phyloP scores from a whole-genome alignment of 2,113 vertebrate genomes.

The rabbit (Oryctolagus cuniculus) region DNA sequence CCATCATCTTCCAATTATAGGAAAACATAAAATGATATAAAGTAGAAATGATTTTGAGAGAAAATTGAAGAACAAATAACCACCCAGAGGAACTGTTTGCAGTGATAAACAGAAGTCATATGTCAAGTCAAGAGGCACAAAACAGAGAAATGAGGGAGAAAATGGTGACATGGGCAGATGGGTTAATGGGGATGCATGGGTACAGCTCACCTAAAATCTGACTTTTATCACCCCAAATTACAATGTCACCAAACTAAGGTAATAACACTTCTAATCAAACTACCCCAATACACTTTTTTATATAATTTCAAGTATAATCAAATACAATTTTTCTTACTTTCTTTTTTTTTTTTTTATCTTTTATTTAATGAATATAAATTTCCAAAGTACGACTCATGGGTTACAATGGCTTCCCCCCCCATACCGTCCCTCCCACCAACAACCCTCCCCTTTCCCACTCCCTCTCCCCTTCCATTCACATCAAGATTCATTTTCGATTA shows the following conservation, averaged over 20 bases:
- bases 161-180: accelerated
- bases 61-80: background rate
- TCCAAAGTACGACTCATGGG: too few relatives aligned
- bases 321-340: background rate
- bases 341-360: background rate
- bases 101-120: background rate
- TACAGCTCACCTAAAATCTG: background rate
- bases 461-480: too few relatives aligned
- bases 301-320: background rate
- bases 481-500: too few relatives aligned
- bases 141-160: background rate
- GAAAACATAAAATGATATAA: background rate
- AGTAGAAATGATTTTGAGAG: background rate
- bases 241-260: background rate
- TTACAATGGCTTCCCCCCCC: too few relatives aligned
- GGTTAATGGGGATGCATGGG: background rate
- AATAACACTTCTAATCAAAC: background rate
- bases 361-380: too few relatives aligned
- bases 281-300: background rate
- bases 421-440: too few relatives aligned
- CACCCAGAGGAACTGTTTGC: background rate
- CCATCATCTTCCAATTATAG: background rate
- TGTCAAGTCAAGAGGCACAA: background rate
- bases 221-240: background rate
- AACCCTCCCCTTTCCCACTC: too few relatives aligned